These are phyloP conservation scores for Lutraria rhynchaena DNA, from an alignment of 1,140 invertebrate species.

Conservation along the genomic window DNA sequence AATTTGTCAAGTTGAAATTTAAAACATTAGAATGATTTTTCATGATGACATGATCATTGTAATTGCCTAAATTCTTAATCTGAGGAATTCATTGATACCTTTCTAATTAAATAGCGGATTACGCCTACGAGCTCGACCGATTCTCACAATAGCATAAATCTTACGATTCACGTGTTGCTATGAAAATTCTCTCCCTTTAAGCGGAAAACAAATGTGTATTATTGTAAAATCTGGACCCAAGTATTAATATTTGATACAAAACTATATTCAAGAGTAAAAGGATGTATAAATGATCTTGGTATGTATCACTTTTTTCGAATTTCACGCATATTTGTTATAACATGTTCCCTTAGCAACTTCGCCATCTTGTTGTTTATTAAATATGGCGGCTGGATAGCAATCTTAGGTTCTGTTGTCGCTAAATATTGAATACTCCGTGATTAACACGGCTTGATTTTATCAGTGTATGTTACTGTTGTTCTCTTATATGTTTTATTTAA, in stretches of 20 bases:
- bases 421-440: no score
- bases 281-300: neutral
- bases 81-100: no score
- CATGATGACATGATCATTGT: no score
- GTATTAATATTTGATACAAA: neutral
- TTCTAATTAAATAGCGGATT: no score
- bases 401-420: neutral
- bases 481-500: no score
- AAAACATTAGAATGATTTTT: no score
- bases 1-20: no score
- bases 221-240: neutral
- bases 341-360: constrained; percentile 38
- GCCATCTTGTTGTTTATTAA: constrained; percentile 54
- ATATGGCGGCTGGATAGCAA: constrained; percentile 37
- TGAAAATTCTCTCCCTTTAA: constrained; percentile 42
- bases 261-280: neutral
- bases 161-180: constrained; percentile 28
- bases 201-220: neutral
- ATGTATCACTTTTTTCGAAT: neutral
- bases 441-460: no score
- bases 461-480: no score
- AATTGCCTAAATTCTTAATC: no score
- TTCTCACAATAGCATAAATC: neutral
- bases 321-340: neutral
- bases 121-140: no score